Base-by-base conservation (phyloP, 1,140 invertebrate species). In the Sycobia sp. region DNA sequence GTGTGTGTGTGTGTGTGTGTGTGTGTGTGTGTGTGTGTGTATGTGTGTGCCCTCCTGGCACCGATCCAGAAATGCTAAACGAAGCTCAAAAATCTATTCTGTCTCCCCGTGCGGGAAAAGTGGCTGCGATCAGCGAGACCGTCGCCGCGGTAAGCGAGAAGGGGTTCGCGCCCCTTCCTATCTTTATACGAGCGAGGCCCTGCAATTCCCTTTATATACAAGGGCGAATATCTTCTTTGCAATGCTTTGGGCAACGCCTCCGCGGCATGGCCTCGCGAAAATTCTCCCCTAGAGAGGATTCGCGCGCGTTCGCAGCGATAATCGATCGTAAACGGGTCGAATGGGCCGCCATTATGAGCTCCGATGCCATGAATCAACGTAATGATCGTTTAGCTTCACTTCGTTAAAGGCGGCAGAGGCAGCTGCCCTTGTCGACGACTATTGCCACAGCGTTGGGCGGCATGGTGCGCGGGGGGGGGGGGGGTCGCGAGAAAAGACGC, bases 271-370 rank as follows among this genome's bases (percentile, higher is more conserved):
- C 18, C 1, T 10, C 41, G 20, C 41, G 43, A 22, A 25, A 53
- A 62, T 60, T 64, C 67, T n/a, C n/a, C n/a, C 55, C 41, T n/a
- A n/a, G n/a, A 32, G 36, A 59, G 59, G 54, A 61, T 61, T 69
- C 41, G 67, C 62, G 62, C 53, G n/a, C n/a, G n/a, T n/a, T n/a
- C n/a, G n/a, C 46, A 63, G 68, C 69, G 75, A 79, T 79, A 79
- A 79, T 79, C 76, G 76, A 75, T 75, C 75, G 72, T 76, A 78
- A 79, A 79, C 71, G 57, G 57, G 61, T 4, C 27, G 54, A 69
- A 70, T 70, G 70, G 65, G 67, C 69, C 46, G 59, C 56, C 68
- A 71, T 72, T 71, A 73, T 50, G 47, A 57, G 53, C 53, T 43
- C 59, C 59, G 69, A 68, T 67, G 53, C 65, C 65, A 65, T 47